phyloP scores from a whole-genome alignment of 2,797 vertebrate genomes.

The Yasuhikotakia modesta region DNA sequence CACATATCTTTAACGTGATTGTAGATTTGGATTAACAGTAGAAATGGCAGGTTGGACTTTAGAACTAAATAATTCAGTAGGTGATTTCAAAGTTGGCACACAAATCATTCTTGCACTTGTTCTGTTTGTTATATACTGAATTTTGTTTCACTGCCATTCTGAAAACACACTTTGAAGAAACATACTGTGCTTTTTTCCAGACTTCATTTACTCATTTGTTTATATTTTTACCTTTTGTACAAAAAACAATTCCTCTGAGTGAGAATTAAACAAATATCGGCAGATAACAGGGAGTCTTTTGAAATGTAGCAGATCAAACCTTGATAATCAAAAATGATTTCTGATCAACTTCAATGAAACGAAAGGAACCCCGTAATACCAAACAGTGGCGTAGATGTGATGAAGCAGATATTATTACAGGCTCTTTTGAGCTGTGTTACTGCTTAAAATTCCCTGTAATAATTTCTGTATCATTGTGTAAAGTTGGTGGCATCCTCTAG shows the following conservation, averaged over 20 bases:
- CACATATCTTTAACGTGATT: slow-evolving; percentile 38
- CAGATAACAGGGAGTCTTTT: slow-evolving; percentile 13
- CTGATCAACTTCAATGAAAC: slow-evolving; percentile 6
- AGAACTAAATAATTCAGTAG: slow-evolving; percentile 35
- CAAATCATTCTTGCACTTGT: slow-evolving; percentile 44
- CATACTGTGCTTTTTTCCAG: slow-evolving; percentile 50
- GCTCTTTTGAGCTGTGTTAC: slow-evolving; percentile 47
- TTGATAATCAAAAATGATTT: slow-evolving; percentile 14
- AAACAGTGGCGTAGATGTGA: slow-evolving; percentile 44
- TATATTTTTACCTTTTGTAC: slow-evolving; percentile 44
- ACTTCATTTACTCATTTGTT: not conserved
- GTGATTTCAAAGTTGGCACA: slow-evolving; percentile 8
- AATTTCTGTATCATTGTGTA: slow-evolving; percentile 35
- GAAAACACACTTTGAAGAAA: slow-evolving; percentile 45
- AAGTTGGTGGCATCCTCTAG: slow-evolving; percentile 43
- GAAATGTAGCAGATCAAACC: slow-evolving; percentile 55
- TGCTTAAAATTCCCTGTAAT: slow-evolving; percentile 59
- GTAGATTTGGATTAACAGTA: slow-evolving; percentile 42
- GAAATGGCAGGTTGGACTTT: slow-evolving; percentile 30
- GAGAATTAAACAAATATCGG: not conserved
- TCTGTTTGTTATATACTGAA: not conserved
- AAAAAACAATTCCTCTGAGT: slow-evolving; percentile 1
- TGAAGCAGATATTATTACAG: slow-evolving; percentile 56
- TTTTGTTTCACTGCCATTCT: slow-evolving; percentile 49
- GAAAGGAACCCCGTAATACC: slow-evolving; percentile 25